These are phyloP conservation scores for Chaetorhynchus papuensis DNA, from an alignment of 2,113 vertebrate genomes.

Conservation along the genomic window DNA sequence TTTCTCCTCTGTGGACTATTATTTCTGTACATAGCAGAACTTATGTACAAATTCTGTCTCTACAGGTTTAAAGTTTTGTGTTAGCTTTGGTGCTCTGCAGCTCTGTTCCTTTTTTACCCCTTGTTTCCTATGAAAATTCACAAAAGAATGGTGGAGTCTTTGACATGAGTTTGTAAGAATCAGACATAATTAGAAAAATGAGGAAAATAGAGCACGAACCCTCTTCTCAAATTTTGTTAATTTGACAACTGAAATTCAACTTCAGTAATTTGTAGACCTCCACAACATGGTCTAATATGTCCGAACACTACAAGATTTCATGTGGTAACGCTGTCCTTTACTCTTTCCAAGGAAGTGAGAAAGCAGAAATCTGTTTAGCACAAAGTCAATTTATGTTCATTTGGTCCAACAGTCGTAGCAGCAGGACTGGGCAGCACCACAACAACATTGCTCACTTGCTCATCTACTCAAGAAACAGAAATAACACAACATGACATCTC, in stretches of 20 bases:
- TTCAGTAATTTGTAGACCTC: not conserved
- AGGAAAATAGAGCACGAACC: not conserved
- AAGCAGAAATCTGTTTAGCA: not conserved
- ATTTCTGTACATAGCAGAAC: not conserved
- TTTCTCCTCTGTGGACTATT: not conserved
- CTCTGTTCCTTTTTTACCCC: not conserved
- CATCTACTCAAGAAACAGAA: not conserved
- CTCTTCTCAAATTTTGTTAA: not conserved
- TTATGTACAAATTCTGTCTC: not conserved
- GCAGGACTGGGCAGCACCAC: not conserved
- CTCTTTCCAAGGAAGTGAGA: not conserved
- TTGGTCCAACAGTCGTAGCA: not conserved
- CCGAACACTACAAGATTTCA: not conserved
- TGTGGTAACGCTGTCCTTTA: not conserved
- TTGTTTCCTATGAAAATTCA: not conserved
- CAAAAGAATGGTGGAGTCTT: not conserved
- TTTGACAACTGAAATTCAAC: not conserved
- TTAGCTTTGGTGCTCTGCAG: not conserved
- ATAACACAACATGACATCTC: not conserved
- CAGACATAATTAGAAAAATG: not conserved
- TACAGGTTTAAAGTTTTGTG: not conserved
- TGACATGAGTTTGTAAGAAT: not conserved
- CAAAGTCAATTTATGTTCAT: not conserved
- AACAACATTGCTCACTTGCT: not conserved
- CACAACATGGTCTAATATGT: not conserved